phyloP scores from a whole-genome alignment of 2,797 vertebrate genomes.

The Crypturellus tataupa region DNA sequence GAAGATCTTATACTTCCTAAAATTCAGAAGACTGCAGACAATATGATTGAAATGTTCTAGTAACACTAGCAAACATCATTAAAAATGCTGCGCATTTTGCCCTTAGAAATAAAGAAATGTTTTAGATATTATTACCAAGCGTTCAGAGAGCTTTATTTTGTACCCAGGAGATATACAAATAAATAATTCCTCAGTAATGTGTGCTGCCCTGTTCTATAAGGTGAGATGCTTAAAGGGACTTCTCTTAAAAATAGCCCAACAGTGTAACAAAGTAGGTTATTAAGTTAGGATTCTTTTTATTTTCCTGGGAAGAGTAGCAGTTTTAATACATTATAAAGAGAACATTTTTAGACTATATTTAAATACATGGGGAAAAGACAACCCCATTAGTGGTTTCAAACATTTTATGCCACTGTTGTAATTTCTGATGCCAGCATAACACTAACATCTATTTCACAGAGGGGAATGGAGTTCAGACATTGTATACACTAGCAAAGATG shows the following conservation, averaged over 20 bases:
- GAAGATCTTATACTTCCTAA: neutral
- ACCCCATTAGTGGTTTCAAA: conserved; percentile 15
- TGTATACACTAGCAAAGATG: neutral
- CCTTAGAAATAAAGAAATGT: neutral
- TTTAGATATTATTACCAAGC: neutral
- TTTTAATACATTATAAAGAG: neutral
- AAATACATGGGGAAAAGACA: neutral
- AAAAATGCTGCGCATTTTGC: neutral
- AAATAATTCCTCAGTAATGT: accelerated
- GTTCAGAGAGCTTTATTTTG: neutral
- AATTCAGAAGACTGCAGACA: neutral
- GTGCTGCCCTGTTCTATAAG: neutral
- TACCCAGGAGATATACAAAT: neutral
- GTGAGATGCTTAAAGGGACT: neutral
- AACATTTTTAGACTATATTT: neutral
- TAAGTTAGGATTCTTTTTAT: neutral
- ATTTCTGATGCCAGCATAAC: conserved; percentile 5
- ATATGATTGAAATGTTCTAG: neutral
- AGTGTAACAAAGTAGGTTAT: neutral
- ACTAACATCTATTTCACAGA: neutral
- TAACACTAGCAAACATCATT: neutral
- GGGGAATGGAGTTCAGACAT: neutral
- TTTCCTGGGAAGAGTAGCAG: neutral
- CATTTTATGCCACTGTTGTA: conserved; percentile 14
- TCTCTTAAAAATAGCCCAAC: neutral